Evolutionary conservation across 1,140 invertebrate genomes (phyloP).

Genomic region (Mercenaria mercenaria): DNA sequence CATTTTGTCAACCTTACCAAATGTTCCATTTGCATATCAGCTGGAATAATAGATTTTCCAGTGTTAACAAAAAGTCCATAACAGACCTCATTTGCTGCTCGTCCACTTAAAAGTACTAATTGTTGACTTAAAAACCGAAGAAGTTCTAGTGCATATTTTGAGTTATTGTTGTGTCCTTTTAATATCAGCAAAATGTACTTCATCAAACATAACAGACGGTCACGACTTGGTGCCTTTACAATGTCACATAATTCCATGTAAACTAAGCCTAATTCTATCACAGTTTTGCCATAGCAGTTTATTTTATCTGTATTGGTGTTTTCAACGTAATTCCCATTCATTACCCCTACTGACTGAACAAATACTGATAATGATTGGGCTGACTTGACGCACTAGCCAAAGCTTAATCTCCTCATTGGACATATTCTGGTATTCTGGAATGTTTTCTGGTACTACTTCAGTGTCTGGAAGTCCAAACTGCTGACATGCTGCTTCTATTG

Average conservation of each 20-base stretch:
- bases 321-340: too few species aligned
- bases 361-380: too few species aligned
- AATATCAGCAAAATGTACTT: too few species aligned
- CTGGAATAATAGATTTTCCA: too few species aligned
- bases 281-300: background rate
- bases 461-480: too few species aligned
- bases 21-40: too few species aligned
- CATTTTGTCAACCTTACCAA: too few species aligned
- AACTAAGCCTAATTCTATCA: constrained; percentile 31
- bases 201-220: too few species aligned
- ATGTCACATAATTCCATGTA: too few species aligned
- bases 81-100: background rate
- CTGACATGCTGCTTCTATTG: background rate
- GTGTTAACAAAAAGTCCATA: constrained; percentile 56
- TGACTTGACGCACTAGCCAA: background rate
- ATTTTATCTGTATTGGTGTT: background rate
- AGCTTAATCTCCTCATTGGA: background rate
- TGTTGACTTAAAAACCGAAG: background rate
- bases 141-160: constrained; percentile 42
- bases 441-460: too few species aligned
- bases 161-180: constrained; percentile 33
- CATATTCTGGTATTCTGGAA: background rate
- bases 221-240: too few species aligned
- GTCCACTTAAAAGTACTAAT: constrained; percentile 27
- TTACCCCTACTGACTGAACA: background rate